phyloP scores from a whole-genome alignment of 2,888 invertebrate species.

The Scotopteryx bipunctaria region DNA sequence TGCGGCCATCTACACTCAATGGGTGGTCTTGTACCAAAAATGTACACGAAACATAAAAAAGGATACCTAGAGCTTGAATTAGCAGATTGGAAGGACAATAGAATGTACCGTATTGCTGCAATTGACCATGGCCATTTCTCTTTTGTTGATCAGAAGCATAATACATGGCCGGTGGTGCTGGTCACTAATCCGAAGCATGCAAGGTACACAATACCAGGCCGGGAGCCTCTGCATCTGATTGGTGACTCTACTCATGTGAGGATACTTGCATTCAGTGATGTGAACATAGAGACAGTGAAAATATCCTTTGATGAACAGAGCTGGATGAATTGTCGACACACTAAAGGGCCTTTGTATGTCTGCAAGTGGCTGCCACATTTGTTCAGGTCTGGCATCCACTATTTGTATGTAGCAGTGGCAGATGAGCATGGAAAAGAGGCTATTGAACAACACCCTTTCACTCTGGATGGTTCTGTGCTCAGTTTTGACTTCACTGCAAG shows the following conservation, averaged over 20 bases:
- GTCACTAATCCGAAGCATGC: constrained; percentile 97
- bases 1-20: constrained; percentile 96
- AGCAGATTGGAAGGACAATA: constrained; percentile 96
- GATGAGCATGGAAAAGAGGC: constrained; percentile 84
- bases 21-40: constrained; percentile 89
- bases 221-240: constrained; percentile 88
- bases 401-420: constrained; percentile 83
- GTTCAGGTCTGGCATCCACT: constrained; percentile 87
- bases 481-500: constrained; percentile 87
- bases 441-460: constrained; percentile 87
- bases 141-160: constrained; percentile 90
- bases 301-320: constrained; percentile 86
- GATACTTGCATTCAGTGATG: constrained; percentile 89
- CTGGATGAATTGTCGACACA: constrained; percentile 85
- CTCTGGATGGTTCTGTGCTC: constrained; percentile 88
- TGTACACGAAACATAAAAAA: constrained; percentile 93
- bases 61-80: constrained; percentile 94
- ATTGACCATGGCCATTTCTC: constrained; percentile 95
- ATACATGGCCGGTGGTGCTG: constrained; percentile 91
- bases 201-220: constrained; percentile 86
- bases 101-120: constrained; percentile 92
- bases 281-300: constrained; percentile 85
- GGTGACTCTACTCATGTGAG: constrained; percentile 90
- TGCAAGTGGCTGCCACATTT: constrained; percentile 87
- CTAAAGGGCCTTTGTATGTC: constrained; percentile 88